Conservation (phyloP, 2,888 invertebrate genomes). For the Cosmia pyralina region DNA sequence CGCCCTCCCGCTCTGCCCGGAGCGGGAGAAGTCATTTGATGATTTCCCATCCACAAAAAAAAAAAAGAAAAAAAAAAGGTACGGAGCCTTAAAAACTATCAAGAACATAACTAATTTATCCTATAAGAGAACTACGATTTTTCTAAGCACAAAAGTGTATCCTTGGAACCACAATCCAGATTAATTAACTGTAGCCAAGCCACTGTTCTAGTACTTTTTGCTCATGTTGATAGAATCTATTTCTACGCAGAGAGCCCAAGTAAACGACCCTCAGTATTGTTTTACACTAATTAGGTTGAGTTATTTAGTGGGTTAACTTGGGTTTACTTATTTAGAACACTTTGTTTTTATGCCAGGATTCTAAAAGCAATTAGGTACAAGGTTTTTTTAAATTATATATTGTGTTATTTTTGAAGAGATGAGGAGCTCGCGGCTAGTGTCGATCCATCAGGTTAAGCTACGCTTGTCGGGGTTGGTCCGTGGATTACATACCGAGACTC, state of each 20-base stretch:
- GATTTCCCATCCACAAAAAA: too few relatives aligned
- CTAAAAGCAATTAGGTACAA: not conserved
- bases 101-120: not conserved
- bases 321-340: constrained; percentile 44
- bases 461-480: too few relatives aligned
- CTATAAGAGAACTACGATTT: not conserved
- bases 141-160: constrained; percentile 12
- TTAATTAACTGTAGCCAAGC: constrained; percentile 47
- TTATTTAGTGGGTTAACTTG: constrained; percentile 54
- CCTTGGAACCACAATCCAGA: constrained; percentile 28
- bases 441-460: too few relatives aligned
- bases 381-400: not conserved
- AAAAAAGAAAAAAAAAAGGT: too few relatives aligned
- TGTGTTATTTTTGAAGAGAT: too few relatives aligned
- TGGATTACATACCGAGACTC: too few relatives aligned
- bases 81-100: too few relatives aligned
- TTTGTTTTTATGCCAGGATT: constrained; percentile 10
- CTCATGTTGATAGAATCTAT: constrained; percentile 60
- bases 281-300: constrained; percentile 60
- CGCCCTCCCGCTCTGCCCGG: too few relatives aligned
- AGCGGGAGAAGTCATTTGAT: too few relatives aligned
- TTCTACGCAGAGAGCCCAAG: constrained; percentile 44
- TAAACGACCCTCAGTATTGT: constrained; percentile 58
- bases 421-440: too few relatives aligned
- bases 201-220: constrained; percentile 49